Evolutionary conservation across 2,797 vertebrate species (phyloP).

Genomic region (Glyptemys insculpta): DNA sequence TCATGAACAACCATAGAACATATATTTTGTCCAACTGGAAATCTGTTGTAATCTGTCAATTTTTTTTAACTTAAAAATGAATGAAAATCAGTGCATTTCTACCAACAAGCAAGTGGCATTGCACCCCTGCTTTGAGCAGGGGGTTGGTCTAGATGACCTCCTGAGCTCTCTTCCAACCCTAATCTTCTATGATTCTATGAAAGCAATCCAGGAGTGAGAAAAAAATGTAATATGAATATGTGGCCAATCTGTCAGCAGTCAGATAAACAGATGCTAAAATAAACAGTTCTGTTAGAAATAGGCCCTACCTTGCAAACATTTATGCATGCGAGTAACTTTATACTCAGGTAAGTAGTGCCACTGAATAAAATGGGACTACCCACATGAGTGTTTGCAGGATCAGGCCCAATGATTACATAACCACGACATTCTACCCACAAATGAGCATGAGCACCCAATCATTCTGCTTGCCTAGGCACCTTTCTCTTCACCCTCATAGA

Average conservation of each 20-base stretch:
- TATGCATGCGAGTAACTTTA: not conserved
- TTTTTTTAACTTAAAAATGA: not conserved
- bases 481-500: not conserved
- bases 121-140: not conserved
- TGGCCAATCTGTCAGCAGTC: not conserved
- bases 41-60: not conserved
- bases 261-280: not conserved
- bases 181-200: not conserved
- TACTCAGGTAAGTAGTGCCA: not conserved
- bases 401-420: not conserved
- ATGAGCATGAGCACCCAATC: not conserved
- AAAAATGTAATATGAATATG: not conserved
- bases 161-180: too few relatives aligned
- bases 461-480: not conserved
- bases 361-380: not conserved
- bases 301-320: not conserved
- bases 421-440: not conserved
- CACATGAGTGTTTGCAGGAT: not conserved
- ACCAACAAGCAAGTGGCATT: not conserved
- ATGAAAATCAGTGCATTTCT: not conserved
- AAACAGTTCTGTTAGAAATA: not conserved
- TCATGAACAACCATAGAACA: not conserved
- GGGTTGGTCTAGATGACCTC: too few relatives aligned
- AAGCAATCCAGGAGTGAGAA: slow-evolving; percentile 5
- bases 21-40: slow-evolving; percentile 13